These are phyloP conservation scores for Anguilla megastoma DNA, from an alignment of 2,797 vertebrate genomes.

Conservation along the genomic window DNA sequence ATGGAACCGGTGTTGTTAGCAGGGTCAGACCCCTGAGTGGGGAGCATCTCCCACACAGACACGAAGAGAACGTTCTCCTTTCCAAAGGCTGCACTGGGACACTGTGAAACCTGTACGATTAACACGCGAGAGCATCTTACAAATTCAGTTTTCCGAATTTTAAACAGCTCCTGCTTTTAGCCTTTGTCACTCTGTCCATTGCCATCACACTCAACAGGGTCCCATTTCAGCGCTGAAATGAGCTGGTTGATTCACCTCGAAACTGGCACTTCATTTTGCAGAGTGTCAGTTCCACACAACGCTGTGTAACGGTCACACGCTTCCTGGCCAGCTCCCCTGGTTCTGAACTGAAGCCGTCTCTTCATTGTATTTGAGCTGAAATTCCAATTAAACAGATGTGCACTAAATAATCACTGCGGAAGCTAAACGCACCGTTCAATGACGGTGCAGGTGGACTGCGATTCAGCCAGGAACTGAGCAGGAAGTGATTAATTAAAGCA, in stretches of 20 bases:
- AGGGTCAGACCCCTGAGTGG: background rate
- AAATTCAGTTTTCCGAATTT: background rate
- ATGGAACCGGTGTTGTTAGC: too few species aligned
- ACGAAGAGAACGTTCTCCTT: background rate
- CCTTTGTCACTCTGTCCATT: background rate
- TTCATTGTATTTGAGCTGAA: background rate
- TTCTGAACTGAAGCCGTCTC: background rate
- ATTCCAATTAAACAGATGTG: slow-evolving; percentile 11
- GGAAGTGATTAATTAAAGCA: background rate
- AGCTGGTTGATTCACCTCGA: background rate
- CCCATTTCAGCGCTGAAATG: background rate
- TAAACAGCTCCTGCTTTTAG: background rate
- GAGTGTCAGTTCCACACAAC: background rate
- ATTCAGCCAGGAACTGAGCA: background rate
- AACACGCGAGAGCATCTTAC: background rate
- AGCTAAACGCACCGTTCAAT: background rate
- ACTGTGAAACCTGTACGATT: background rate
- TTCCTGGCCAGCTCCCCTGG: background rate
- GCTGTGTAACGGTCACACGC: background rate
- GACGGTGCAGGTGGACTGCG: background rate
- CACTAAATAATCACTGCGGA: slow-evolving; percentile 1
- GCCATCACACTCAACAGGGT: background rate
- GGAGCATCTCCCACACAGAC: background rate
- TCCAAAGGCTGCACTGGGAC: background rate
- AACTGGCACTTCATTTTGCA: background rate